Evolutionary conservation across 2,113 vertebrate genomes (phyloP).

Genomic region (Caranx melampygus): DNA sequence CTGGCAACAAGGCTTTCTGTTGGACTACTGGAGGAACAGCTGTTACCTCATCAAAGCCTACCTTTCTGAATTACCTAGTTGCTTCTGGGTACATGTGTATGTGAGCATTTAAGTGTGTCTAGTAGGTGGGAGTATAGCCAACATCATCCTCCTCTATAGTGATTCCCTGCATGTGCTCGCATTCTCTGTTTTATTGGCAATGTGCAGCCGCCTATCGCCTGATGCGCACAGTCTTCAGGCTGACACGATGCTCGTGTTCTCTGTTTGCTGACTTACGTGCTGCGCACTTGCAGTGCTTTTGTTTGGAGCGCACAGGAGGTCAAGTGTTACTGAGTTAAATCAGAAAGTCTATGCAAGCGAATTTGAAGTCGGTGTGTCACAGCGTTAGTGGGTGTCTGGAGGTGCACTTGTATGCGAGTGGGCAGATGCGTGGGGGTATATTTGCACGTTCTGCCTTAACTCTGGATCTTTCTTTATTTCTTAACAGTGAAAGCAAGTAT

Average conservation of each 20-base stretch:
- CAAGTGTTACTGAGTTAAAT: conserved; percentile 42
- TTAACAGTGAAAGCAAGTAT: conserved; percentile 1
- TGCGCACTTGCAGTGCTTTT: conserved; percentile 2
- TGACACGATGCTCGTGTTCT: conserved; percentile 9
- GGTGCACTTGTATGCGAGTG: conserved; percentile 43
- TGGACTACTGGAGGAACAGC: conserved; percentile 45
- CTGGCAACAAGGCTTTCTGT: conserved; percentile 53
- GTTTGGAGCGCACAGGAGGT: conserved; percentile 11
- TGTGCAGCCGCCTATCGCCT: not conserved
- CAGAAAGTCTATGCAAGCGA: conserved; percentile 13
- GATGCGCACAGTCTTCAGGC: conserved; percentile 9
- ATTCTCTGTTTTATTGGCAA: conserved; percentile 17
- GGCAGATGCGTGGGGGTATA: conserved; percentile 35
- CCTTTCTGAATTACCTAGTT: conserved; percentile 15
- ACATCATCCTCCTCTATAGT: not conserved
- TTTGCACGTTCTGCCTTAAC: conserved; percentile 9
- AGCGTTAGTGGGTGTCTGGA: conserved; percentile 24
- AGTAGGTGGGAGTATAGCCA: conserved; percentile 9
- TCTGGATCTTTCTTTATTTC: conserved; percentile 19
- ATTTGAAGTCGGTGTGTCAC: conserved; percentile 11
- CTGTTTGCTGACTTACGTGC: conserved; percentile 1
- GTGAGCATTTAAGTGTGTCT: conserved; percentile 15
- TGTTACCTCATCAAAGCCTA: conserved; percentile 52
- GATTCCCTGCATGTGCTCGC: not conserved
- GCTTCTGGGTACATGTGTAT: conserved; percentile 6